Percentiles rank a stretch among this genome's conserved stretches.
These are phyloP conservation scores for Nycticryphes semicollaris DNA, from an alignment of 2,113 vertebrate genomes.

Conservation along the genomic window DNA sequence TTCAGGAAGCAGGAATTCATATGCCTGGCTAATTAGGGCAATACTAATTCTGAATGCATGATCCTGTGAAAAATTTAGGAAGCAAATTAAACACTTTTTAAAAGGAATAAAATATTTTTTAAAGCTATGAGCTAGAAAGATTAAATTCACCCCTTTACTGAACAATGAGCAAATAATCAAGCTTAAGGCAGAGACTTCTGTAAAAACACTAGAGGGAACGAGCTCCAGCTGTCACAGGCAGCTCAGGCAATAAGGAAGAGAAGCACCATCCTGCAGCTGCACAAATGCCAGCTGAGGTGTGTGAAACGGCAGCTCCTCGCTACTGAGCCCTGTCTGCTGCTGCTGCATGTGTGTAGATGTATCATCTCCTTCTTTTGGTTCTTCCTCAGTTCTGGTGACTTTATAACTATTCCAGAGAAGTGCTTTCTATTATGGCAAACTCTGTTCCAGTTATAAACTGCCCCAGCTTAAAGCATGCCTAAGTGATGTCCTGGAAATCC, in stretches of 20 bases:
- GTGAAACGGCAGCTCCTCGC: accelerated
- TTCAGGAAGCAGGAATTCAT: neutral
- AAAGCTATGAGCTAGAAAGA: neutral
- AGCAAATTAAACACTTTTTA: neutral
- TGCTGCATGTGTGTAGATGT: neutral
- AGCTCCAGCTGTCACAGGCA: neutral
- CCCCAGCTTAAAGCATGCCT: neutral
- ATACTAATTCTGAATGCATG: neutral
- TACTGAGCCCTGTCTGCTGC: neutral
- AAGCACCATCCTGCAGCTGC: neutral
- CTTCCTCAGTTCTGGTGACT: neutral
- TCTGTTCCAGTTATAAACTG: neutral
- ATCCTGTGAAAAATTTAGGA: conserved; percentile 7
- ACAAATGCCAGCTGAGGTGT: neutral
- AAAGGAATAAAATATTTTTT: neutral
- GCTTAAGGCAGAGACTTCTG: neutral
- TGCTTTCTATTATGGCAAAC: neutral
- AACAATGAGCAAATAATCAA: neutral
- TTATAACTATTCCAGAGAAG: neutral
- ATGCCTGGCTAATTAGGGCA: conserved; percentile 11
- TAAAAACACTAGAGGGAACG: neutral
- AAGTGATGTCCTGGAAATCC: neutral
- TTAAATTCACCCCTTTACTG: neutral
- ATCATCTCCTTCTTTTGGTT: neutral
- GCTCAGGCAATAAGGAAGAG: neutral